Evolutionary conservation across 2,888 invertebrate species (phyloP).

Genomic region (Periphyllus acericola): DNA sequence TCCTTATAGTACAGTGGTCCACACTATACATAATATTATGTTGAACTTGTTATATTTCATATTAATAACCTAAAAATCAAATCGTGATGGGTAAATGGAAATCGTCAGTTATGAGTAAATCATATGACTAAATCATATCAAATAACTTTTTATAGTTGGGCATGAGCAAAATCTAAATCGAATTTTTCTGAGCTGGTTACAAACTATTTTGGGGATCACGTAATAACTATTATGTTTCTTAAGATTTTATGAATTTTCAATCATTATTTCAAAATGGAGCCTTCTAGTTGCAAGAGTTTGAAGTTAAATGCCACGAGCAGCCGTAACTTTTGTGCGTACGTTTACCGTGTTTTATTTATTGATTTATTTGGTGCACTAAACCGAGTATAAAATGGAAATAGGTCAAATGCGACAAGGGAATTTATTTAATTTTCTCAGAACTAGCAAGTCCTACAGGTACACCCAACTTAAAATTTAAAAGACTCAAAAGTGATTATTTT

Average conservation of each 20-base stretch:
- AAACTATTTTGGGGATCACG: too few species aligned
- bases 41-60: too few species aligned
- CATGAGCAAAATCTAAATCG: too few species aligned
- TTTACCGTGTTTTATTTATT: constrained; percentile 40
- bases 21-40: too few species aligned
- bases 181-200: too few species aligned
- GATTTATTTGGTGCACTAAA: constrained; percentile 29
- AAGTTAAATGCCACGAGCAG: neutral
- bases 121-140: too few species aligned
- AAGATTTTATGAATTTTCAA: neutral
- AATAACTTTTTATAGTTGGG: too few species aligned
- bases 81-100: too few species aligned
- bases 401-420: constrained; percentile 16
- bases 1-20: too few species aligned
- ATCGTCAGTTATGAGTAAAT: too few species aligned
- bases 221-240: neutral
- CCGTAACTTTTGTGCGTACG: neutral
- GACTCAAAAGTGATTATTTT: neutral
- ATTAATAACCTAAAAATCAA: too few species aligned
- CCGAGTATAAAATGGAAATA: constrained; percentile 11
- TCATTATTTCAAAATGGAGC: neutral
- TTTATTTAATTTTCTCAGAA: neutral
- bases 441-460: neutral
- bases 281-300: neutral
- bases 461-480: neutral